Evolutionary conservation across 2,113 vertebrate genomes (phyloP).

Genomic region (Patagioenas fasciata): DNA sequence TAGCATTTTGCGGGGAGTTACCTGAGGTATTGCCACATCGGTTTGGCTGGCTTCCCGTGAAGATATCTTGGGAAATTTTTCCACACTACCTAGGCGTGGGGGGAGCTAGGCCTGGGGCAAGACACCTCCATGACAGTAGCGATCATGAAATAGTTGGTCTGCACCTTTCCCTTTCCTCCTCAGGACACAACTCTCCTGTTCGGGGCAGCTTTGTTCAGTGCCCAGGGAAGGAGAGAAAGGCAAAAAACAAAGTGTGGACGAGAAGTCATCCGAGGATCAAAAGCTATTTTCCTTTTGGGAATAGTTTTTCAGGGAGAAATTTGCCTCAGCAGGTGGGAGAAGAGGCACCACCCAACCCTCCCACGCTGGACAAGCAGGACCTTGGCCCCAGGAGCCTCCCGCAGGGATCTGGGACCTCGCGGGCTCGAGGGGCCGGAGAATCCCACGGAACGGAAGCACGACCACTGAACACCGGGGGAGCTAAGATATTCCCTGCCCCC

Average conservation of each 20-base stretch:
- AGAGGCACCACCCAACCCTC: background rate
- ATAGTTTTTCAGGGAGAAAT: background rate
- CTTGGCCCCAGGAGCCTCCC: background rate
- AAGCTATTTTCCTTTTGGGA: background rate
- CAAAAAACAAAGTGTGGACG: background rate
- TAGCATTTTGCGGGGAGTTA: background rate
- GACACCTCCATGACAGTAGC: background rate
- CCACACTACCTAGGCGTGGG: background rate
- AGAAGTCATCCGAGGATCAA: background rate
- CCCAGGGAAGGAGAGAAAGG: background rate
- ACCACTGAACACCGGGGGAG: background rate
- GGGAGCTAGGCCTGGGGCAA: background rate
- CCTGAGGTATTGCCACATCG: background rate
- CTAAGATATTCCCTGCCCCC: background rate
- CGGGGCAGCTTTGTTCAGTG: background rate
- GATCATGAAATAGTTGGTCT: background rate
- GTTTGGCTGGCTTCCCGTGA: background rate
- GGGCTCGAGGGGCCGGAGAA: background rate
- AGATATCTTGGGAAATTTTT: background rate
- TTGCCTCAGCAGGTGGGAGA: background rate
- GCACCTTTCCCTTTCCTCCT: background rate
- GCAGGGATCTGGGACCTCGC: background rate
- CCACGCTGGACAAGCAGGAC: background rate
- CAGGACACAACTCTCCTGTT: background rate
- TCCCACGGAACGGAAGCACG: background rate